These are phyloP conservation scores for Zaprionus obscuricornis DNA, from an alignment of 2,888 invertebrate genomes.

Conservation along the genomic window DNA sequence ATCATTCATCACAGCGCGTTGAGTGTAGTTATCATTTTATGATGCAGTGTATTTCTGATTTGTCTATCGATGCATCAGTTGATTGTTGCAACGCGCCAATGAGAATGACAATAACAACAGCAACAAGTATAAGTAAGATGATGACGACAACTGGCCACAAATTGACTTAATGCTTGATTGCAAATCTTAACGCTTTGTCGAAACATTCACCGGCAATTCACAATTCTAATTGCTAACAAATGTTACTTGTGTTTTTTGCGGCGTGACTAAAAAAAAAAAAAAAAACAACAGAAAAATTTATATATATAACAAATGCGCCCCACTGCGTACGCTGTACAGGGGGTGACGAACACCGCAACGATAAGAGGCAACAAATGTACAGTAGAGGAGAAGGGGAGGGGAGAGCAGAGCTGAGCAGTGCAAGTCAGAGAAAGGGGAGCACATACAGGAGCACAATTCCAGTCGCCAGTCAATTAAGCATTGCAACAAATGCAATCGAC, in stretches of 20 bases:
- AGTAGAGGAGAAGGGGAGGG: not conserved
- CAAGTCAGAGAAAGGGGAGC: too few species aligned
- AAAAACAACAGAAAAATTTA: too few species aligned
- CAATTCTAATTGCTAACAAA: constrained; percentile 74
- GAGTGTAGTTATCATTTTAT: too few species aligned
- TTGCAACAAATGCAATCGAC: constrained; percentile 47
- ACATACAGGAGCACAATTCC: constrained; percentile 24
- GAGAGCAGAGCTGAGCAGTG: too few species aligned
- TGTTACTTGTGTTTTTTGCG: constrained; percentile 39
- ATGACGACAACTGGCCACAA: constrained; percentile 43
- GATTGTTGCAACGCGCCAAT: constrained; percentile 42
- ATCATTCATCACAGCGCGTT: too few species aligned
- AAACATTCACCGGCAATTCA: constrained; percentile 65
- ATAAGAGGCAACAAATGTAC: too few species aligned
- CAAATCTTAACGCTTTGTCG: constrained; percentile 75
- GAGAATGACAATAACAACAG: not conserved
- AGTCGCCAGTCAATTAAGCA: constrained; percentile 62
- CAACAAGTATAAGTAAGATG: too few species aligned
- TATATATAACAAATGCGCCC: constrained; percentile 28
- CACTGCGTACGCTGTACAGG: constrained; percentile 12
- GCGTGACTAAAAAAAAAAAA: constrained; percentile 57
- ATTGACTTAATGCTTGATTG: constrained; percentile 76
- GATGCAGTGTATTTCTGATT: constrained; percentile 16
- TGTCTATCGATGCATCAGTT: constrained; percentile 42
- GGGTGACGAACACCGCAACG: too few species aligned